Evolutionary conservation across 2,888 invertebrate species (phyloP).

Genomic region (Stenchaetothrips biformis): DNA sequence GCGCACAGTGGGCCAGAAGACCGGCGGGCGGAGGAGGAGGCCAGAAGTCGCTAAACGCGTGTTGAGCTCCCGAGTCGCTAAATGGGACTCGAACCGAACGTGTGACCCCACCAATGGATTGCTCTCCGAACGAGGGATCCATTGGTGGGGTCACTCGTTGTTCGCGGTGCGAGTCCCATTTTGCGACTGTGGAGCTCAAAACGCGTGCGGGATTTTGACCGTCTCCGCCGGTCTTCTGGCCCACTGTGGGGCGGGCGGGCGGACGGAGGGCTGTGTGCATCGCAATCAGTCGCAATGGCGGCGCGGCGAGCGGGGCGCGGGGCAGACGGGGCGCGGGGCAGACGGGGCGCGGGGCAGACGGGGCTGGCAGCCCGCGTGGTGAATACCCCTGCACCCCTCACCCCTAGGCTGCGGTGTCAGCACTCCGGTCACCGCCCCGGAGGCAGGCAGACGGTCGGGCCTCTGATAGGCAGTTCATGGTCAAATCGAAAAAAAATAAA

Average conservation of each 20-base stretch:
- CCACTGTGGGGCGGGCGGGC: not conserved
- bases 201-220: too few relatives aligned
- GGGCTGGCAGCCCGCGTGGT: too few relatives aligned
- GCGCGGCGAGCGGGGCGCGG: not conserved
- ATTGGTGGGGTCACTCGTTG: too few relatives aligned
- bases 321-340: not conserved
- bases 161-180: too few relatives aligned
- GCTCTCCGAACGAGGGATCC: too few relatives aligned
- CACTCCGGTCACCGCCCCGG: not conserved
- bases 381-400: not conserved
- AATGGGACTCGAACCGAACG: too few relatives aligned
- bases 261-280: not conserved
- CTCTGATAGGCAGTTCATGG: not conserved
- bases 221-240: not conserved
- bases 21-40: too few relatives aligned
- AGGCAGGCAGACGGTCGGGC: not conserved
- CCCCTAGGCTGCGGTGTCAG: not conserved
- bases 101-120: too few relatives aligned
- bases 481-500: conserved; percentile 26
- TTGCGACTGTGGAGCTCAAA: too few relatives aligned
- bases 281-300: not conserved
- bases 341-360: not conserved
- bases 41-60: too few relatives aligned
- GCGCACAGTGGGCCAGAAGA: too few relatives aligned
- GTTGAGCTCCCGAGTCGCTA: too few relatives aligned